These are phyloP conservation scores for Drosophila picticornis DNA, from an alignment of 2,888 invertebrate species.

Conservation along the genomic window DNA sequence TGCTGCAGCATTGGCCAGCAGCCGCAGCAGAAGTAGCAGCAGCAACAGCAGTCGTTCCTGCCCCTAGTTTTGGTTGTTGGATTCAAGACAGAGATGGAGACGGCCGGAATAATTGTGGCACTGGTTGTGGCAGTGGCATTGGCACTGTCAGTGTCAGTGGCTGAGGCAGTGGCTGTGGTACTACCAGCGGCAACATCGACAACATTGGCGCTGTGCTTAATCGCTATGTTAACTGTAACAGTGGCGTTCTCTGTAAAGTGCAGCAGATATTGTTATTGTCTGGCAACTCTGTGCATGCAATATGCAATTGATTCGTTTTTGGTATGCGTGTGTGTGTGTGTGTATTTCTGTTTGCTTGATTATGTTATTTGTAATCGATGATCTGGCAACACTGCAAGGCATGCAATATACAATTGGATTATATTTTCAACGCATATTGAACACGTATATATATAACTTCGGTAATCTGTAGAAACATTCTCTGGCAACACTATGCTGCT, in stretches of 20 bases:
- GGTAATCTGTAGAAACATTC: background rate
- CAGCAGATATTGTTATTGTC: slow-evolving; percentile 54
- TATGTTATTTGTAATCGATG: background rate
- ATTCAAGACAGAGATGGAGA: slow-evolving; percentile 28
- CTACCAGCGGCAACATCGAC: slow-evolving; percentile 23
- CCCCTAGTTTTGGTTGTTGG: slow-evolving; percentile 46
- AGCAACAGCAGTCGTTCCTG: slow-evolving; percentile 28
- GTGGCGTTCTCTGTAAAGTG: slow-evolving; percentile 65
- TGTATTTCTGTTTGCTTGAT: background rate
- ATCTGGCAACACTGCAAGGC: background rate
- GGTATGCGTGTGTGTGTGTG: background rate
- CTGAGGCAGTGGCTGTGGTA: background rate
- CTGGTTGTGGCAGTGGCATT: background rate
- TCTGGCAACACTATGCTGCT: slow-evolving; percentile 5
- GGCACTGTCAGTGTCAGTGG: background rate
- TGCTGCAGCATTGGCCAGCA: slow-evolving; percentile 34
- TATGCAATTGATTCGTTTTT: slow-evolving; percentile 1
- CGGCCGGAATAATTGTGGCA: slow-evolving; percentile 25
- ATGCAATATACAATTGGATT: background rate
- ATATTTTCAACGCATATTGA: background rate
- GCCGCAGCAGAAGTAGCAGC: slow-evolving; percentile 30
- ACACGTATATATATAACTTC: background rate
- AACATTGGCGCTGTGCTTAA: slow-evolving; percentile 43
- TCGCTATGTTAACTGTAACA: slow-evolving; percentile 56
- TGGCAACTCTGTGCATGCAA: slow-evolving; percentile 33